Percentiles rank a stretch among this genome's conserved stretches.
phyloP scores from a whole-genome alignment of 2,113 vertebrate genomes.

The Syngnathus floridae region DNA sequence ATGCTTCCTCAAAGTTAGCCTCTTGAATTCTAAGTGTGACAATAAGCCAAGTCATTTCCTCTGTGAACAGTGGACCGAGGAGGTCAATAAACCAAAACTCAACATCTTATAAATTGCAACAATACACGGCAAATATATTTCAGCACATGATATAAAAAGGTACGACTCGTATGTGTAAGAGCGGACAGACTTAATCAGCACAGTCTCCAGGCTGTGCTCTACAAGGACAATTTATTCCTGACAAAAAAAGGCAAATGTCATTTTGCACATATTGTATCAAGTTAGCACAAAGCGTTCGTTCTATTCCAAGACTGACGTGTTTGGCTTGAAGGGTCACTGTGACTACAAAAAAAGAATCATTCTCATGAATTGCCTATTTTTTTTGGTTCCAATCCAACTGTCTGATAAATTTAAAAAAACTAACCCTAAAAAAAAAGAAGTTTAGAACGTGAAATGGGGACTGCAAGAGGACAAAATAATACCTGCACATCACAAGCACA shows the following conservation, averaged over 20 bases:
- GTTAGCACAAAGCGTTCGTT: not conserved
- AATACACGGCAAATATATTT: not conserved
- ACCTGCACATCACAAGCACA: not conserved
- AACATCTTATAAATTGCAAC: not conserved
- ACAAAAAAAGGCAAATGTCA: slow-evolving; percentile 32
- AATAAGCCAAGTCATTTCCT: not conserved
- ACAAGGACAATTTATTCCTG: slow-evolving; percentile 16
- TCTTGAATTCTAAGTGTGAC: not conserved
- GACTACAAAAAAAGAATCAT: not conserved
- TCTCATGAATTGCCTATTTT: too few species aligned
- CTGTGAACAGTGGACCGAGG: not conserved
- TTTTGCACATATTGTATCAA: slow-evolving; percentile 30
- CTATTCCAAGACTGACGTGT: not conserved
- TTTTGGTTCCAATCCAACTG: too few species aligned
- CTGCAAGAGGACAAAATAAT: not conserved
- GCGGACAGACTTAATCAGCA: not conserved
- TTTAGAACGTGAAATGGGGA: not conserved
- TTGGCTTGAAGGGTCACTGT: not conserved
- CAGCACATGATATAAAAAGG: not conserved
- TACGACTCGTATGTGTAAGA: not conserved
- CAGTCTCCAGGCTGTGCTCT: not conserved
- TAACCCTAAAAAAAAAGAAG: not conserved
- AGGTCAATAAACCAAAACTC: slow-evolving; percentile 1
- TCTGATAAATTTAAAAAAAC: too few species aligned
- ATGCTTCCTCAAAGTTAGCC: not conserved